Base-by-base conservation (phyloP, 2,113 vertebrate genomes). In the Aegithalos caudatus region DNA sequence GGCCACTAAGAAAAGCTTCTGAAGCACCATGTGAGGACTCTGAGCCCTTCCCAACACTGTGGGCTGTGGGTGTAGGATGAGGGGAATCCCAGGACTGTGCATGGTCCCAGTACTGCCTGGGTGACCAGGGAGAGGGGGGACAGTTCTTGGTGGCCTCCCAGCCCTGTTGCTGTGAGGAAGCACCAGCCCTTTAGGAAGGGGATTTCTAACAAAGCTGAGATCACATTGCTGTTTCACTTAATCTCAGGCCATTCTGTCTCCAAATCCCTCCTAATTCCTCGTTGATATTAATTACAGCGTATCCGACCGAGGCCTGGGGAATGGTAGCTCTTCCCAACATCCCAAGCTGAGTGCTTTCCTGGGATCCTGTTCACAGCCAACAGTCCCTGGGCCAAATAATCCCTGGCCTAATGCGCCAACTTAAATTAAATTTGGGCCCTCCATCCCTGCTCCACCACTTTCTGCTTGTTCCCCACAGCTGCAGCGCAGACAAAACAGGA, bases 241-340 rank as follows among this genome's bases (percentile, higher is more conserved):
- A 69, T 74, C 60, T 54, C 48, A 70, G 83, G 69, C 72, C 72
- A 58, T 88, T 95, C 91, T 83, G 38, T 22, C 51, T 90, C 76
- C 86, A 93, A 97, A 94, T 91, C 76, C 95, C 47, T 42, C 53
- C 72, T 94, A 93, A 94, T 88, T 94, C 86, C 81, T 91, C 0
- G 0, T 60, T 37, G 83, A 47, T 88, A 89, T 88, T 86, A 74
- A 92, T 96, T 92, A 88, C 57, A 66, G 45, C 1, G 1, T 5
- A 6, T 61, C 38, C 3, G 3, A 28, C 51, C 31, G 72, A 10
- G 44, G 64, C 58, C 54, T 38, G 11, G 4, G 82, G 72, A 92
- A 20, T 5, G 1, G 76, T 16, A 67, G 86, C 80, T 84, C 50
- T 38, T 73, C 79, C 56, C 25, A 0, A 20, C 28, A 10, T 57